Evolutionary conservation across 2,888 invertebrate genomes (phyloP), one percentile per base, ranked within the genome.

Genomic region (Halocaridina rubra): DNA sequence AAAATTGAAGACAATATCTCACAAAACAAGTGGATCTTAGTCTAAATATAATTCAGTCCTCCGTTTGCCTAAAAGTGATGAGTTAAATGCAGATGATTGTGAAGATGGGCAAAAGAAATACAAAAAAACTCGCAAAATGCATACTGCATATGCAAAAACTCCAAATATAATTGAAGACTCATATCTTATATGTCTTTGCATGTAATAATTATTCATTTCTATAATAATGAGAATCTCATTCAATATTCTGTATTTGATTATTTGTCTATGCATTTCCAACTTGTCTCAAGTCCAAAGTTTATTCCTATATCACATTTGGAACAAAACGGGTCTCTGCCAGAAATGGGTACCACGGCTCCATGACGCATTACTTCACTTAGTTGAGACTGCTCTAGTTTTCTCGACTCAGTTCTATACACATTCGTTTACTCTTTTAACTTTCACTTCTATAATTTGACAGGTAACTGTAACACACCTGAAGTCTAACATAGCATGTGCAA

Each of bases 281-380:
- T 53, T 7, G 29, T 29, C 74, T 75, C 29, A 10, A 57, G 46
- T 30, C 29, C 10, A 57, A 19, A 19, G 27, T 33, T 71, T 59
- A 24, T 22, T 59, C n/a, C n/a, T 53, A 80, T 30, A 71, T 19
- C 32, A 80, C 27, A 72, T 80, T 80, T 80, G 80, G 80, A 80
- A 71, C 33, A 80, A 80, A 71, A 80, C 80, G 80, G 80, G 80
- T 80, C 59, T 80, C 33, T 39, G 29, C 67, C 67, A 76, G 76
- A 76, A 64, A 19, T 30, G 30, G n/a, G 30, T 53, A 53, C 46
- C 29, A 27, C 22, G 29, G 57, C 71, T 53, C 57, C 53, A 53
- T 57, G 46, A 71, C n/a, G 22, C 33, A 32, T 27, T 13, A 22
- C 61, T 27, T 32, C 59, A 33, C 24, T 33, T 77, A 3, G 19